Base-by-base conservation (phyloP, 1,140 invertebrate species). In the Popillia japonica region DNA sequence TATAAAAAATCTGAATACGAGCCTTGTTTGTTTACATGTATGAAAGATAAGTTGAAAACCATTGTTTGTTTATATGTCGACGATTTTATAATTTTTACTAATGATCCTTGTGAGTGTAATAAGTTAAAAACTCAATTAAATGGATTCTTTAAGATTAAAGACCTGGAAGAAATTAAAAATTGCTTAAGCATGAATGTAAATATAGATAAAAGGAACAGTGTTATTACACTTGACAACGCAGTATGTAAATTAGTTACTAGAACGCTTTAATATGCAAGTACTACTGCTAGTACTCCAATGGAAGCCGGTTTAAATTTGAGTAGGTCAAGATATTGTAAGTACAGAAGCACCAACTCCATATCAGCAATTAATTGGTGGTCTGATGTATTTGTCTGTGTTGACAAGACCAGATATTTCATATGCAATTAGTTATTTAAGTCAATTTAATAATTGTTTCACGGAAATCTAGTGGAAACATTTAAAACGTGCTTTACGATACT, bases 401-500 rank as follows among this genome's bases (percentile, higher is more conserved):
- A 87, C 86, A 6, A 64, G 78, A 79, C 74, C 74, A 14, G 86
- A 88, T 81, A 86, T 88, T 73, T 11, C 61, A 11, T 78, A 6
- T 55, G 6, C 6, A 3, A 34, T 74, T 40, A 75, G 55, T 75
- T 78, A 59, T 75, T 11, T 75, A 8, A 78, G 72, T 75, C 77
- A 78, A 64, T 78, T 78, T 75, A 61, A 75, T 40, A 59, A 55
- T 7, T 61, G 48, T 41, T 75, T 34, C 74, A 40, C 17, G 11
- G 8, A 75, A n/a, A 42, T 10, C n/a, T 44, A 78, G 40, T 78
- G 72, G 77, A 78, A 75, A 76, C 73, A 59, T 22, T 77, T 83
- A 0, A 88, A 89, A 77, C 72, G 87, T 76, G 79, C 90, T 0
- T 79, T 89, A 23, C 81, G 82, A 40, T 89, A 90, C 79, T 44